A percentile compares a stretch with the other conserved stretches of the same genome.
phyloP scores from a whole-genome alignment of 1,140 invertebrate species.

The Rhysida immarginata region DNA sequence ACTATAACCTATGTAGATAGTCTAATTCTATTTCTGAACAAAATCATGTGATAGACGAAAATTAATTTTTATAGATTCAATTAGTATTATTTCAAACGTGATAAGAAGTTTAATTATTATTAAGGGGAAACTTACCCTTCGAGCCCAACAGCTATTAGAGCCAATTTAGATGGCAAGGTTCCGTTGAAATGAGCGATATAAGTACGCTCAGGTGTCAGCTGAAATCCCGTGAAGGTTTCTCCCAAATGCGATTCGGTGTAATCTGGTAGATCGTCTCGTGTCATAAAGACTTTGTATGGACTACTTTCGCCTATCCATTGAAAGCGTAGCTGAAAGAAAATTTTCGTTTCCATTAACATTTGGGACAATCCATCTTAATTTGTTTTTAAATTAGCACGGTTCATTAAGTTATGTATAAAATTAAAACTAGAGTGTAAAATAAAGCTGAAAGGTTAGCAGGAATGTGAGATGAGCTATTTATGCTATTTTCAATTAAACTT shows the following conservation, averaged over 20 bases:
- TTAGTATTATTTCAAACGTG: too few species aligned
- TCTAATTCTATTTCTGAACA: background rate
- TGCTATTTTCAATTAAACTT: too few species aligned
- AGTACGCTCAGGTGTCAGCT: background rate
- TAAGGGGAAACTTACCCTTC: background rate
- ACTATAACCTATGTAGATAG: background rate
- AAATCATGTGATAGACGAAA: background rate
- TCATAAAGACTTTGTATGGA: background rate
- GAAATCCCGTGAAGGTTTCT: background rate
- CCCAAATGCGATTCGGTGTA: background rate
- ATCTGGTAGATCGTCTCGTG: background rate
- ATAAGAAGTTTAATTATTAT: too few species aligned
- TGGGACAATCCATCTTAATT: too few species aligned
- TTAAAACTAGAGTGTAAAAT: too few species aligned
- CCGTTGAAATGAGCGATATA: constrained; percentile 12
- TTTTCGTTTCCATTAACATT: too few species aligned
- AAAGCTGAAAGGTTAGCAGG: too few species aligned
- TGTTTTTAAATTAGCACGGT: too few species aligned
- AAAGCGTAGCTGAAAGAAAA: constrained; percentile 4
- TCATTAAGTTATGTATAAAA: too few species aligned
- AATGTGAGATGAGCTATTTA: too few species aligned
- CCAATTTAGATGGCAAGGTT: background rate
- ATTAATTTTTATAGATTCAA: background rate
- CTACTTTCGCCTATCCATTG: background rate
- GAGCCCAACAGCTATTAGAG: background rate